These are phyloP conservation scores for Boulengeromyrus knoepffleri DNA, from an alignment of 2,113 vertebrate species.

Conservation along the genomic window DNA sequence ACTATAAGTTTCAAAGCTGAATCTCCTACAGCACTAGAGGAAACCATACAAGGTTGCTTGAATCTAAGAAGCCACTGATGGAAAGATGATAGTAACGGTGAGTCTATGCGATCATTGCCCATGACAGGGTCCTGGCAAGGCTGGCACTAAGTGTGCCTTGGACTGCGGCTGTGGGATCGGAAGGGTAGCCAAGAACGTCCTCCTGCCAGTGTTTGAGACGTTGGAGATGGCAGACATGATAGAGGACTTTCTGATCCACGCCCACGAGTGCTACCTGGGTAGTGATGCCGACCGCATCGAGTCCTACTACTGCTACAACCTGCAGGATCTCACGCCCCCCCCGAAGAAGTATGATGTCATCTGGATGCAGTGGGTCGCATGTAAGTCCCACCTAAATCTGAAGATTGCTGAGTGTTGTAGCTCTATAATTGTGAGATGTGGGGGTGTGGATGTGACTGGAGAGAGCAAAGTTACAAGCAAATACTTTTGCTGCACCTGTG, in stretches of 20 bases:
- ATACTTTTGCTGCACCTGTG: background rate
- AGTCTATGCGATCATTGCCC: background rate
- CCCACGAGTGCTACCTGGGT: constrained; percentile 78
- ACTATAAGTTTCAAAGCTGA: background rate
- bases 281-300: constrained; percentile 70
- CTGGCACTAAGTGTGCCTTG: constrained; percentile 72
- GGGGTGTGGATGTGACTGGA: background rate
- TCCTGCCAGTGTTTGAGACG: constrained; percentile 79
- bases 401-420: background rate
- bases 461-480: background rate
- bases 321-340: constrained; percentile 80
- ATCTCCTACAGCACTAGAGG: background rate
- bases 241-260: constrained; percentile 82
- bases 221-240: constrained; percentile 93
- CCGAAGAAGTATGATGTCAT: constrained; percentile 80
- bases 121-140: constrained; percentile 76
- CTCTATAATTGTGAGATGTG: too few relatives aligned
- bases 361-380: constrained; percentile 97
- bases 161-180: constrained; percentile 92
- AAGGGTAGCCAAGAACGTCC: constrained; percentile 81
- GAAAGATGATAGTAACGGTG: background rate
- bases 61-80: background rate
- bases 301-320: constrained; percentile 78
- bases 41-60: background rate
- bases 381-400: constrained; percentile 59